Evolutionary conservation across 2,888 invertebrate species (phyloP), one percentile per base, ranked within the genome.

Genomic region (Dysmachus trigonus): DNA sequence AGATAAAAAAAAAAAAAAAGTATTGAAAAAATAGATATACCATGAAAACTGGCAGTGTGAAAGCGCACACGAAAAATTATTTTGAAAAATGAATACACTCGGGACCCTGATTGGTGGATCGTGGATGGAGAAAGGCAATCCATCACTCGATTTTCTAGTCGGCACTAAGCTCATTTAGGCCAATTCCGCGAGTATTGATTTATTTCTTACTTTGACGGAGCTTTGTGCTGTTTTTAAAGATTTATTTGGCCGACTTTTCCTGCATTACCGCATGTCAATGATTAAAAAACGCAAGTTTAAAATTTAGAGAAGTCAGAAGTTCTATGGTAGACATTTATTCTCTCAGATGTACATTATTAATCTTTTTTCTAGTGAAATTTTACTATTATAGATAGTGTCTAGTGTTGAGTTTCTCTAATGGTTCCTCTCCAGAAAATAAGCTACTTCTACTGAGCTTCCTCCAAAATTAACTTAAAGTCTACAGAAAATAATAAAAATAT

Each of bases 1-100:
- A 90, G 89, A 89, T 72, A 53, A 87, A 79, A 76, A 86, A 88
- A 90, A 89, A 89, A 71, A 53, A 87, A 79, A 76, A 86, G 87
- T 86, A 15, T 31, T 31, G 15, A 35, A 74, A 85, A 81, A 74
- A 85, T 53, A 81, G 47, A 47, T 62, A 62, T 13, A 62, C 62
- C 47, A 18, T 27, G 62, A 62, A 62, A 62, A 22, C 10, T 62
- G 62, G 62, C 62, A 62, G 62, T 18, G 62, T 62, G 62, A 62
- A 62, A 62, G 22, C 13, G 62, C 8, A 7, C 62, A 10, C 62
- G 62, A 62, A 62, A 62, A 62, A 62, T 22, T 62, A 62, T 18
- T 81, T 30, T 53, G 81, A 81, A 81, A 81, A 81, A 81, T 81
- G 81, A 81, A 62, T 53, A 81, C 30, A 53, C 62, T 81, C 31